Conservation (phyloP, 1,140 invertebrate species). For the Dendroctonus ponderosae region DNA sequence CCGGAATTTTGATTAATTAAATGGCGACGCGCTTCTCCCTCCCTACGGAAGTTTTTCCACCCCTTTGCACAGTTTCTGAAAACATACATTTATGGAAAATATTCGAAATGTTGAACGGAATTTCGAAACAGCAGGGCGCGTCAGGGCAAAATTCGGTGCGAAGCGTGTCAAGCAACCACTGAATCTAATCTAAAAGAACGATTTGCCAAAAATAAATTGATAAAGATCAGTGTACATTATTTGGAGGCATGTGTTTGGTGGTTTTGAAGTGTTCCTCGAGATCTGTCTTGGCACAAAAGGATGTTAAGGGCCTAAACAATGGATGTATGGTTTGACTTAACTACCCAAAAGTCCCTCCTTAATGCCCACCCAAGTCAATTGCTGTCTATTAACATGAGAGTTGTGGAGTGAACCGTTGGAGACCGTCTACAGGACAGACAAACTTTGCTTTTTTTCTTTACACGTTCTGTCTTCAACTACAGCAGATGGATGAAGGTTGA, state of each 20-base stretch:
- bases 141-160: background rate
- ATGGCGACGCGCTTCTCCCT: constrained; percentile 7
- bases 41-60: background rate
- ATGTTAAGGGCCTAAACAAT: constrained; percentile 24
- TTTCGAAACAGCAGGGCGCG: background rate
- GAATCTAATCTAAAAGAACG: background rate
- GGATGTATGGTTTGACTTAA: constrained; percentile 1
- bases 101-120: too few species aligned
- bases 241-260: background rate
- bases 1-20: constrained; percentile 30
- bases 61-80: too few species aligned
- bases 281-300: constrained; percentile 20
- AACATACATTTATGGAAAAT: too few species aligned
- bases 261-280: constrained; percentile 22
- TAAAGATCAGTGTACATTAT: constrained; percentile 1
- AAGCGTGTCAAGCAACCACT: background rate
- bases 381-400: constrained; percentile 21
- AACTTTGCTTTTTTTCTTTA: background rate
- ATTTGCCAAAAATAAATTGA: too few species aligned
- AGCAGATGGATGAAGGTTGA: too few species aligned
- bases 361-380: constrained; percentile 32
- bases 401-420: constrained; percentile 6
- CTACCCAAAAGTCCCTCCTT: constrained; percentile 13
- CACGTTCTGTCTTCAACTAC: background rate
- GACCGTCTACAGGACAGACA: constrained; percentile 1